phyloP scores from a whole-genome alignment of 2,113 vertebrate species.

The Centrocercus urophasianus region DNA sequence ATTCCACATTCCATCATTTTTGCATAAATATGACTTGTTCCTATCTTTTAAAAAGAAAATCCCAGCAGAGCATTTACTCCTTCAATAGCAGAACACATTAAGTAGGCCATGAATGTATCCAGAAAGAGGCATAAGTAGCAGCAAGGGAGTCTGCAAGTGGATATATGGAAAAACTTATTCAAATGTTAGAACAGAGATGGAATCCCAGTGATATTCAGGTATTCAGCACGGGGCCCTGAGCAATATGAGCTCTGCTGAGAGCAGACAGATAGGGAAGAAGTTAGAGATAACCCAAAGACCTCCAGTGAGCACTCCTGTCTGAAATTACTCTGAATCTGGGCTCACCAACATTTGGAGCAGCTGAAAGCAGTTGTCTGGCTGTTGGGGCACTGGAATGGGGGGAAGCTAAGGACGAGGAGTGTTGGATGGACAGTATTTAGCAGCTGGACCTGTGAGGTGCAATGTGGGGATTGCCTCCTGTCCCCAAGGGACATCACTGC shows the following conservation, averaged over 20 bases:
- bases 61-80: neutral
- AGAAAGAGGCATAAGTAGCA: neutral
- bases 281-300: neutral
- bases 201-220: neutral
- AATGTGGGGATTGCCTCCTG: neutral
- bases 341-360: rapidly evolving
- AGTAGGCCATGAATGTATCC: neutral
- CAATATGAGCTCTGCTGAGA: neutral
- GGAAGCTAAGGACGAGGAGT: neutral
- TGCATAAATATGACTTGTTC: neutral
- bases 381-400: neutral
- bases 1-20: neutral
- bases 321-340: neutral
- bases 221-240: neutral
- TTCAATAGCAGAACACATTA: neutral
- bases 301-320: neutral
- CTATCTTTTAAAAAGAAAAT: neutral
- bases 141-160: neutral
- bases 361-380: neutral
- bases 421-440: neutral
- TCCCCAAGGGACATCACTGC: neutral
- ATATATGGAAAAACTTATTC: neutral
- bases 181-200: rapidly evolving
- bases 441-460: neutral
- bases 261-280: neutral